These are phyloP conservation scores for Ophonus ardosiacus DNA, from an alignment of 2,888 invertebrate species.

Conservation along the genomic window DNA sequence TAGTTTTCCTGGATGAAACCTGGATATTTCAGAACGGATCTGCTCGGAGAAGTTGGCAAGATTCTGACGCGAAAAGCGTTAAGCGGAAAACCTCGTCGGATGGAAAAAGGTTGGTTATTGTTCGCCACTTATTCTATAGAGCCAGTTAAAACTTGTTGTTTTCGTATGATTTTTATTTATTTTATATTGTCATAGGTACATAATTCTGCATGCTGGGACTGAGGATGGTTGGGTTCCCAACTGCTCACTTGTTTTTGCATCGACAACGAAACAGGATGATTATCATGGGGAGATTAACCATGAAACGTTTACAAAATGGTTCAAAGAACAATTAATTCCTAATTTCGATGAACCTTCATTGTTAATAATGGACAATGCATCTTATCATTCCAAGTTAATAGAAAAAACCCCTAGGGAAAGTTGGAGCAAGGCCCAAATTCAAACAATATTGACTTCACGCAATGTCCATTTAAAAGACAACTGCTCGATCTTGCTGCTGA, in stretches of 20 bases:
- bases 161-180: background rate
- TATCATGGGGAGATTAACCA: slow-evolving; percentile 66
- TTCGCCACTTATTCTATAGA: background rate
- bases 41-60: background rate
- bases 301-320: background rate
- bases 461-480: background rate
- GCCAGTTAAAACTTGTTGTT: background rate
- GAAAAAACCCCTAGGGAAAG: background rate
- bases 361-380: no score
- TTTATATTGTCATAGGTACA: slow-evolving; percentile 1
- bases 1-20: slow-evolving; percentile 10
- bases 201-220: slow-evolving; percentile 5
- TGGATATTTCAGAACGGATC: background rate
- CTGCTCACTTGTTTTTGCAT: background rate
- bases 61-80: background rate
- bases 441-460: background rate
- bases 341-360: background rate
- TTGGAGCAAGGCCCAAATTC: background rate
- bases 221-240: slow-evolving; percentile 6
- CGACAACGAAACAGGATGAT: background rate
- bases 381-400: background rate
- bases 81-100: background rate
- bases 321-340: background rate
- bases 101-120: background rate
- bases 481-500: background rate